Conservation (phyloP, 2,888 invertebrate genomes). For the Tetrapedia diversipes region DNA sequence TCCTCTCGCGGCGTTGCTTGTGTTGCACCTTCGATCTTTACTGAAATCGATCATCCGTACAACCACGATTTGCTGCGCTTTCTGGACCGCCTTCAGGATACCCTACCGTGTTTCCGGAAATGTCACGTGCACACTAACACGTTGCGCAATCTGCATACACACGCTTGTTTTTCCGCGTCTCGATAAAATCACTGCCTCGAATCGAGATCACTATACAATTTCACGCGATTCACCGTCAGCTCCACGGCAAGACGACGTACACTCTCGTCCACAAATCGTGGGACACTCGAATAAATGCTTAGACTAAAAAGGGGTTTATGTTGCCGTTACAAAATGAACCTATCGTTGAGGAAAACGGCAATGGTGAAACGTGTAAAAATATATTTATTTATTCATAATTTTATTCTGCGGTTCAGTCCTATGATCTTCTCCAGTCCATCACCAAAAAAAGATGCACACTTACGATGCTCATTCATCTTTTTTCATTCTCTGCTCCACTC, state of each 20-base stretch:
- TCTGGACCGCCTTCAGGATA: slow-evolving; percentile 33
- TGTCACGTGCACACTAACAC: slow-evolving; percentile 32
- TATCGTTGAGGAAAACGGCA: no score
- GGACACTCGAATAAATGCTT: no score
- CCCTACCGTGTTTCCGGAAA: slow-evolving; percentile 51
- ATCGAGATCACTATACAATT: slow-evolving; percentile 71
- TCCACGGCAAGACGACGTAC: slow-evolving; percentile 14
- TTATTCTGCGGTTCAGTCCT: no score
- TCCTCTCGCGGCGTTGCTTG: slow-evolving; percentile 15
- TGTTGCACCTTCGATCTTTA: slow-evolving; percentile 7
- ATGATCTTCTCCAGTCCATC: no score
- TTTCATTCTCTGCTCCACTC: no score
- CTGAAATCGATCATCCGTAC: slow-evolving; percentile 55
- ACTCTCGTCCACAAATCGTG: no score
- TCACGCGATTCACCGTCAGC: slow-evolving; percentile 59
- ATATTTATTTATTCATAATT: no score
- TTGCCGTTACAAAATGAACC: no score
- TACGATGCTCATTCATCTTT: no score
- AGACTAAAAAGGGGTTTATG: no score
- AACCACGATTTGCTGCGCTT: slow-evolving; percentile 22
- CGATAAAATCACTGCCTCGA: slow-evolving; percentile 67
- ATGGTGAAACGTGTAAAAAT: no score
- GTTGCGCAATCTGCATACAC: slow-evolving; percentile 56
- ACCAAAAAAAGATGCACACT: no score
- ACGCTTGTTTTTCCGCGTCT: slow-evolving; percentile 54